phyloP scores from a whole-genome alignment of 2,888 invertebrate genomes.

The Furcula furcula region DNA sequence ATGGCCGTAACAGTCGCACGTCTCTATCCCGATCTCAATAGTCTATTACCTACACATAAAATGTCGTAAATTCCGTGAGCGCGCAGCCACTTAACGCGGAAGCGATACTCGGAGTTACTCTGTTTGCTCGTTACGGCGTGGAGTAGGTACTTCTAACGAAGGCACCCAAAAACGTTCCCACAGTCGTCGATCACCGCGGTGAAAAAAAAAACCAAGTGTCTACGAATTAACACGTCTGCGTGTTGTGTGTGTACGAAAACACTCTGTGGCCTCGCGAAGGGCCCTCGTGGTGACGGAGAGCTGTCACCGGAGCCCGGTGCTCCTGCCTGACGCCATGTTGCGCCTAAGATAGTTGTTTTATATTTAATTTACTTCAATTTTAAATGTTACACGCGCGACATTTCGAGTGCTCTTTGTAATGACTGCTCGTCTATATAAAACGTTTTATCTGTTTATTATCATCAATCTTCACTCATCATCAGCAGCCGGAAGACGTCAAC shows the following conservation, averaged over 20 bases:
- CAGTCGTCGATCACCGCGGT: constrained; percentile 77
- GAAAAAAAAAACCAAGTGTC: constrained; percentile 76
- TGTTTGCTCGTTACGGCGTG: constrained; percentile 76
- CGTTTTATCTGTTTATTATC: constrained; percentile 33
- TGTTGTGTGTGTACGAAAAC: constrained; percentile 78
- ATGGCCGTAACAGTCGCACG: constrained; percentile 46
- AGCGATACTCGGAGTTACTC: constrained; percentile 69
- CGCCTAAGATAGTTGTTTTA: constrained; percentile 69
- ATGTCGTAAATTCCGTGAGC: constrained; percentile 71
- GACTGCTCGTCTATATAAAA: constrained; percentile 50
- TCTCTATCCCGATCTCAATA: constrained; percentile 56
- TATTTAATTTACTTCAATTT: constrained; percentile 75
- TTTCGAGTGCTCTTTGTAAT: constrained; percentile 51
- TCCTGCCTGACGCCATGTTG: constrained; percentile 32
- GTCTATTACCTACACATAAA: constrained; percentile 55
- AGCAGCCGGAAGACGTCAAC: too few species aligned
- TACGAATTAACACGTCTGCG: constrained; percentile 80
- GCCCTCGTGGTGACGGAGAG: constrained; percentile 75
- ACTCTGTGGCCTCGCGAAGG: constrained; percentile 69
- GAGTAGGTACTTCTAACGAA: constrained; percentile 76
- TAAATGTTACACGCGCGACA: constrained; percentile 41
- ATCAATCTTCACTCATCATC: constrained; percentile 51
- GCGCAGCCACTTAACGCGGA: constrained; percentile 71
- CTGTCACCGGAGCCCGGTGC: constrained; percentile 50
- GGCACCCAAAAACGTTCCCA: constrained; percentile 78